Percentiles rank a stretch among this genome's conserved stretches.
Evolutionary conservation across 1,140 invertebrate genomes (phyloP).

Genomic region (Pseudomyrmex dendroicus): DNA sequence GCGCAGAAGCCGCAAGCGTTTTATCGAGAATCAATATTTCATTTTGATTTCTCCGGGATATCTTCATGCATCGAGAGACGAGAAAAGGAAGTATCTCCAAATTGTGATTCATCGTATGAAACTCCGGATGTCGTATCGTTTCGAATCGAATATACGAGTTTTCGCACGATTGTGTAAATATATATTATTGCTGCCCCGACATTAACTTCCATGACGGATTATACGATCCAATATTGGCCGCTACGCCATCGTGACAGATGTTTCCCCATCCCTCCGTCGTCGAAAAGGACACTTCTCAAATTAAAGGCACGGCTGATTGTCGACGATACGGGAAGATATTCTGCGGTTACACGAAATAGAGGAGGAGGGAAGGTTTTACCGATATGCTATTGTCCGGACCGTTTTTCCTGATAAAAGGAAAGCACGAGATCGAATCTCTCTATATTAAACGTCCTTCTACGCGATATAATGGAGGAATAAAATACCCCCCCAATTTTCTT

Average conservation of each 20-base stretch:
- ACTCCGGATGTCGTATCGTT: neutral
- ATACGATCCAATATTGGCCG: conserved; percentile 56
- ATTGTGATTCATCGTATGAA: conserved; percentile 57
- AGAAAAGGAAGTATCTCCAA: neutral
- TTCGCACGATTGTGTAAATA: conserved; percentile 52
- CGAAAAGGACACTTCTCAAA: conserved; percentile 63
- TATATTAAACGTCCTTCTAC: neutral
- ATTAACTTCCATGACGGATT: conserved; percentile 68
- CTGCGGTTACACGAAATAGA: neutral
- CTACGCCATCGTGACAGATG: conserved; percentile 77
- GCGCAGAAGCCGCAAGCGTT: neutral
- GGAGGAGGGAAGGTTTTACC: too few relatives aligned
- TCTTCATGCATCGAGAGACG: neutral
- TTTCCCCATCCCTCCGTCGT: conserved; percentile 50
- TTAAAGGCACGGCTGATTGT: conserved; percentile 55
- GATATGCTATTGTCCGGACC: conserved; percentile 24
- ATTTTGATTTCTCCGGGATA: neutral
- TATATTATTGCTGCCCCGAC: conserved; percentile 52
- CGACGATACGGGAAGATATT: conserved; percentile 40
- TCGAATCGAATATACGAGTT: conserved; percentile 44
- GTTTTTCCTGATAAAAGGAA: neutral
- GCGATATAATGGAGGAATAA: neutral
- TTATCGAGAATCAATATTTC: neutral
- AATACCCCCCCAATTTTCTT: neutral
- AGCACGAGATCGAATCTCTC: neutral